Evolutionary conservation across 2,113 vertebrate genomes (phyloP), one percentile per base, ranked within the genome.

Genomic region (Archilochus colubris): DNA sequence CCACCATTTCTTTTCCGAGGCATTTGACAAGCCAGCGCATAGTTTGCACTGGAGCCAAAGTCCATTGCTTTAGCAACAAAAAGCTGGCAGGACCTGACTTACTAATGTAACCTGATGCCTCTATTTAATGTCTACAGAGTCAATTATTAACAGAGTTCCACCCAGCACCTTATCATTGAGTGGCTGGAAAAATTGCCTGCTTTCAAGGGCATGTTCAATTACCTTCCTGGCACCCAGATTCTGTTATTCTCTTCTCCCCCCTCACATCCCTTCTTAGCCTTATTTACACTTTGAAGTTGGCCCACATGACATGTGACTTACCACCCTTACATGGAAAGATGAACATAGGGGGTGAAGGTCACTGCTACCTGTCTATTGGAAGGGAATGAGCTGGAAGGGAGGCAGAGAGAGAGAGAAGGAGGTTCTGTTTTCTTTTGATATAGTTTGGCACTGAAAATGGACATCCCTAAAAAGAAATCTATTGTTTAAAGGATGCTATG

Each of bases 61-160:
- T 95, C 94, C 93, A 93, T 50, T 50, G 31, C 43, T 88, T 80
- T 55, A 80, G 91, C 82, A 85, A 85, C 33, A 82, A 69, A 94
- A 69, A 73, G n/a, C 48, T 3, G 0, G 58, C 74, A 73, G 54
- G 36, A 57, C 77, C 83, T 75, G 70, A 73, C 40, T 89, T 88
- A 89, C 74, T 73, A 55, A 85, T 55, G 84, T 66, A 88, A 94
- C 38, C 67, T 57, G 91, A 93, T 86, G 57, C 27, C 51, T 79
- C 48, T 88, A 63, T 66, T 93, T 92, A 79, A 94, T 76, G 78
- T 76, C 72, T 87, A 15, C 28, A 15, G 22, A 3, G 84, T 95
- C 55, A 95, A 95, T 96, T 91, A 96, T 95, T 94, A 93, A 94
- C 94, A 31, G 72, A 87, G 38, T 91, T 89, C 89, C 78, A 55